phyloP scores from a whole-genome alignment of 2,113 vertebrate species.

The Carlito syrichta region DNA sequence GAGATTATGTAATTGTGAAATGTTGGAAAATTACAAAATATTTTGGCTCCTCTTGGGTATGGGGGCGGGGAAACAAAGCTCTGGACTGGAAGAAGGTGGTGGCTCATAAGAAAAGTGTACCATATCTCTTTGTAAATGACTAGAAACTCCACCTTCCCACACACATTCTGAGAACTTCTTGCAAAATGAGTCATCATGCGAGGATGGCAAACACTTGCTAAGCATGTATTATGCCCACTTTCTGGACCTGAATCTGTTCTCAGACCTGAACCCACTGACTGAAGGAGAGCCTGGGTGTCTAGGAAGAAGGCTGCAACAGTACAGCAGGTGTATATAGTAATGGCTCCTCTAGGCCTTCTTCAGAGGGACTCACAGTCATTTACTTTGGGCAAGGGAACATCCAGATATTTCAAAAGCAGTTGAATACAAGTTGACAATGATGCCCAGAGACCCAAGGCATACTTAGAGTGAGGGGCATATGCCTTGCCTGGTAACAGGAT shows the following conservation, averaged over 20 bases:
- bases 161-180: neutral
- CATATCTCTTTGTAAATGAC: neutral
- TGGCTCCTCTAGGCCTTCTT: neutral
- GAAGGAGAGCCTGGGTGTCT: neutral
- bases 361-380: neutral
- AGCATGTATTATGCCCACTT: neutral
- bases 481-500: neutral
- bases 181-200: neutral
- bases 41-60: slow-evolving; percentile 31
- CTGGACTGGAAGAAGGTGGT: neutral
- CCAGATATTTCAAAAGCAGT: neutral
- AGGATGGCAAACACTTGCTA: neutral
- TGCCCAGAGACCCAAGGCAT: neutral
- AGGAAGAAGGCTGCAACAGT: rapidly evolving
- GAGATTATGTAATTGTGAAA: slow-evolving; percentile 34
- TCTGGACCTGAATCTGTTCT: neutral
- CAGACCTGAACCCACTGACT: neutral
- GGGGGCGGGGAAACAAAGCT: neutral
- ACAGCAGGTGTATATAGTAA: rapidly evolving
- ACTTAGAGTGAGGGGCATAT: neutral
- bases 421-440: neutral
- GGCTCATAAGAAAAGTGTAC: neutral
- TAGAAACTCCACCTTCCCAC: slow-evolving; percentile 18
- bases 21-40: slow-evolving; percentile 57
- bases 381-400: neutral